phyloP scores from a whole-genome alignment of 2,113 vertebrate genomes.

The Sporophila hypoxantha region DNA sequence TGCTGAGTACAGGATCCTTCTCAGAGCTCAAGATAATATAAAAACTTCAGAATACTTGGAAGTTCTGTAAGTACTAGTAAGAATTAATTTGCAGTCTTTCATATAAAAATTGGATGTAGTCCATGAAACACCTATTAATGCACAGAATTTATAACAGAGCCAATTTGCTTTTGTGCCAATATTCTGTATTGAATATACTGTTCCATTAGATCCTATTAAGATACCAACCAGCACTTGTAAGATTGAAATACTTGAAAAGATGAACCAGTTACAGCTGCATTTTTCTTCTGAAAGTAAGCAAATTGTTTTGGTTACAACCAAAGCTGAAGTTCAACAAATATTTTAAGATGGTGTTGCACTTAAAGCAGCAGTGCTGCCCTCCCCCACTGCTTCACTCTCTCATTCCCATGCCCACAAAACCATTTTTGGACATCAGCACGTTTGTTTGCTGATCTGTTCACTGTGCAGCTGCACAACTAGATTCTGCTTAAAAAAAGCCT shows the following conservation, averaged over 20 bases:
- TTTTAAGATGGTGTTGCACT: background rate
- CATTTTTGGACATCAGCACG: background rate
- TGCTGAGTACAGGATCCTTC: background rate
- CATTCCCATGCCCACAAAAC: background rate
- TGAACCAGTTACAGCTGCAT: background rate
- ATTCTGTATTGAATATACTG: background rate
- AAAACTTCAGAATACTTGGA: background rate
- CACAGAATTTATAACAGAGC: background rate
- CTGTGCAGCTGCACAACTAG: conserved; percentile 30
- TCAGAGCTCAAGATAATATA: background rate
- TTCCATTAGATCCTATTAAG: background rate
- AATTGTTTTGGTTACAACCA: background rate
- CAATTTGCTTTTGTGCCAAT: background rate
- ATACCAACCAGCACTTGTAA: background rate
- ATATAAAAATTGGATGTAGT: background rate
- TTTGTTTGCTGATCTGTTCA: conserved; percentile 47
- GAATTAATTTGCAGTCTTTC: background rate
- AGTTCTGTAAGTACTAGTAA: background rate
- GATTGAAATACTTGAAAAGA: background rate
- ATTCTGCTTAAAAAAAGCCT: background rate
- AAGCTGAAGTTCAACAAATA: background rate
- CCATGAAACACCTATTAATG: background rate
- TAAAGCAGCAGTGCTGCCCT: background rate
- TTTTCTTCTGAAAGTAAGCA: background rate
- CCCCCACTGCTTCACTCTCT: background rate